Evolutionary conservation across 2,113 vertebrate genomes (phyloP), one percentile per base, ranked within the genome.

Genomic region (Oryzias woworae): DNA sequence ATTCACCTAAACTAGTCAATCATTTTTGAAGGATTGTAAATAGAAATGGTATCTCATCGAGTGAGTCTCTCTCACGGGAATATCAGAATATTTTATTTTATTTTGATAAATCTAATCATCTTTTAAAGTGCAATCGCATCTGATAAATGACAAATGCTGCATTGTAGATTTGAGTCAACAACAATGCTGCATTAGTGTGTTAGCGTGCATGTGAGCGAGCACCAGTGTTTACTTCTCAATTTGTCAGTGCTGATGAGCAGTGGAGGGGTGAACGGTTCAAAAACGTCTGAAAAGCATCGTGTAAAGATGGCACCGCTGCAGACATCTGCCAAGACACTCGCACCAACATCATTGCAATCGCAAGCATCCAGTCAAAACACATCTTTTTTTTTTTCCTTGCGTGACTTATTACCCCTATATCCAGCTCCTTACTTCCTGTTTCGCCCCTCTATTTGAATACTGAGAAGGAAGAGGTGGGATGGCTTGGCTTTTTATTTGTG

Each of bases 291-390:
- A 77, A 70, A 59, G 51, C 64, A 55, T 73, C 77, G 73, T 57
- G 62, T 69, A 71, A 62, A 63, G 74, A 82, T 78, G 68, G 63
- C 74, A 70, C 73, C 71, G 48, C 62, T 3, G 50, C 56, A 60
- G 67, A 83, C 78, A 77, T 82, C 60, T 79, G 74, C 80, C 69
- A 58, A 73, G 77, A 68, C 69, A 70, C 67, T 54, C 1, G 14
- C 22, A 22, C 57, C 69, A 62, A 75, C 68, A 71, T 75, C 72
- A 72, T 71, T 31, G 63, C 81, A 78, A 82, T 81, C 75, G 76
- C 80, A 85, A 85, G 75, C 85, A 78, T 69, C 78, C 81, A 80
- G 82, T 87, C 84, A 83, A 84, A 87, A 87, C 78, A 82, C 78
- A 72, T 82, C 83, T 78, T 77, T 85, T 82, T 82, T 47, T 13